phyloP scores from a whole-genome alignment of 2,797 vertebrate genomes.

The Gorsachius magnificus region DNA sequence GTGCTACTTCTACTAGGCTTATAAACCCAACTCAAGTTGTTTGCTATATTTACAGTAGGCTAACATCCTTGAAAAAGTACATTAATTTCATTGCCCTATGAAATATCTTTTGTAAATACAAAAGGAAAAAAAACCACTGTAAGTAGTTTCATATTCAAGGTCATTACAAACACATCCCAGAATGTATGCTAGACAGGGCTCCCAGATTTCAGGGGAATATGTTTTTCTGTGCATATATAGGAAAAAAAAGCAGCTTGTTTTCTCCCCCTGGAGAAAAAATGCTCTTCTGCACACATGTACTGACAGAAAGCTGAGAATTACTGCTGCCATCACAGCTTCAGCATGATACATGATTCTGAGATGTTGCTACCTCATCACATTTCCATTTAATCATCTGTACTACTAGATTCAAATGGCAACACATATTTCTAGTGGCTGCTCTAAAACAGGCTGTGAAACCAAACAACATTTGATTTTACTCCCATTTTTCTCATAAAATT shows the following conservation, averaged over 20 bases:
- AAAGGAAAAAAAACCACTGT: background rate
- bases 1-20: background rate
- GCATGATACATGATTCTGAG: background rate
- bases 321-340: background rate
- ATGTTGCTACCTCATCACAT: background rate
- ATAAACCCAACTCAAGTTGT: background rate
- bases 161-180: background rate
- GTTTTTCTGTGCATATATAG: background rate
- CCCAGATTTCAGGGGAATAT: background rate
- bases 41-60: background rate
- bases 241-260: background rate
- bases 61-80: background rate
- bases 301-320: background rate
- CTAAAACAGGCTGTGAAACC: background rate
- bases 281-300: background rate
- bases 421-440: background rate
- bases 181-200: background rate
- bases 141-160: background rate
- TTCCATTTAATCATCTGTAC: background rate
- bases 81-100: background rate
- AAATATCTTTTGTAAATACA: background rate
- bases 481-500: background rate
- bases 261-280: background rate
- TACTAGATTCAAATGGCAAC: background rate
- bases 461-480: background rate